Conservation (phyloP, 2,797 vertebrate species). For the Carapus acus region DNA sequence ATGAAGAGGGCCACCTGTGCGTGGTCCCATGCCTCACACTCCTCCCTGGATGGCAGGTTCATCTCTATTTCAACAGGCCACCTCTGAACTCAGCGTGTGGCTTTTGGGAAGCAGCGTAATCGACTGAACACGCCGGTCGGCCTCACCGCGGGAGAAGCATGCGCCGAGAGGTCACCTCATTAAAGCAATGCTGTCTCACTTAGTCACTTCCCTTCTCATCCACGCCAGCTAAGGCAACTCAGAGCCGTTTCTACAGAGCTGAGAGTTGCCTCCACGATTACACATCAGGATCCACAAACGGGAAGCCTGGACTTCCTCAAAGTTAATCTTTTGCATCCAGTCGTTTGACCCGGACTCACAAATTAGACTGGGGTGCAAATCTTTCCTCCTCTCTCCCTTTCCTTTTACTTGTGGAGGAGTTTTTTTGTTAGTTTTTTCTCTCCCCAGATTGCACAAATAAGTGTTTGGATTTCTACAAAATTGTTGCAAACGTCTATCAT, state of each 20-base stretch:
- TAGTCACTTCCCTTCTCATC: constrained; percentile 12
- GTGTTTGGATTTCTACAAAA: constrained; percentile 4
- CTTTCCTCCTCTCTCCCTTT: no score
- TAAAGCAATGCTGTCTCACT: constrained; percentile 16
- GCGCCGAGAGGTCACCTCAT: constrained; percentile 51
- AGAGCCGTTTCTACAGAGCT: not conserved
- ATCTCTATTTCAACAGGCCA: constrained; percentile 60
- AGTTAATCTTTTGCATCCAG: constrained; percentile 6
- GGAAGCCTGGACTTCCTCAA: constrained; percentile 60
- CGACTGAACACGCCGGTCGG: constrained; percentile 32
- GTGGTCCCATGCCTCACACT: constrained; percentile 77
- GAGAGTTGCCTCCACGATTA: constrained; percentile 1
- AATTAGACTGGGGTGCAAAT: no score
- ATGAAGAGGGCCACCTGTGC: constrained; percentile 73
- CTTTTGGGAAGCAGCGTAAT: constrained; percentile 32
- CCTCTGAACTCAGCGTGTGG: constrained; percentile 13
- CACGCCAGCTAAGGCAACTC: constrained; percentile 18
- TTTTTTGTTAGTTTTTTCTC: no score
- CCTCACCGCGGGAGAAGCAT: constrained; percentile 6
- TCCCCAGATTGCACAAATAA: no score
- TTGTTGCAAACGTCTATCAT: not conserved
- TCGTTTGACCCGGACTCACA: constrained; percentile 18
- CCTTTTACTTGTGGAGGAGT: not conserved
- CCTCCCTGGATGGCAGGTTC: constrained; percentile 77
- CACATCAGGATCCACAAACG: constrained; percentile 18